Conservation (phyloP, 1,140 invertebrate genomes). For the Sycophaga agraensis region DNA sequence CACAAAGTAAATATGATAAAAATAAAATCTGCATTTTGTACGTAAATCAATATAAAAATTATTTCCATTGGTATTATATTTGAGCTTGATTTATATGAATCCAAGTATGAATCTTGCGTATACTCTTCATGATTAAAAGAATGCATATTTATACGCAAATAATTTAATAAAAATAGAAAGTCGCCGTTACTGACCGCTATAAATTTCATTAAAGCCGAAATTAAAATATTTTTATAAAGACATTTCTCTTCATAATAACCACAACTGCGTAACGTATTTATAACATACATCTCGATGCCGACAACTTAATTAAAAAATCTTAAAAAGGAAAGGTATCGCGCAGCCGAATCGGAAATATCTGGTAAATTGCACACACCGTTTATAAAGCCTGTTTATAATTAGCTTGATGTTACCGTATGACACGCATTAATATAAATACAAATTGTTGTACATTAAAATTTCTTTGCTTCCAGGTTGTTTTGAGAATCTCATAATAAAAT, state of each 20-base stretch:
- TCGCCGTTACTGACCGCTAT: no score
- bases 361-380: background rate
- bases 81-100: no score
- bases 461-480: no score
- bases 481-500: no score
- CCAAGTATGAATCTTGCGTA: no score
- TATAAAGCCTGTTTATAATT: slow-evolving; percentile 3
- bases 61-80: no score
- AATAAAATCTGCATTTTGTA: no score
- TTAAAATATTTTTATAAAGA: background rate
- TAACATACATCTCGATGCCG: background rate
- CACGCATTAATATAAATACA: background rate
- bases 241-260: background rate
- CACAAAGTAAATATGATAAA: no score
- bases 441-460: background rate
- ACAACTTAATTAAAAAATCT: slow-evolving; percentile 9
- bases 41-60: no score
- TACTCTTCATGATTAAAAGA: no score
- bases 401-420: background rate
- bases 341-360: background rate
- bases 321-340: background rate
- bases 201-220: background rate
- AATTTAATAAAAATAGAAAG: no score
- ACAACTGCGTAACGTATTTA: background rate
- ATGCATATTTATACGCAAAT: no score